These are phyloP conservation scores for Corvus cornix DNA, from an alignment of 2,113 vertebrate species.

Conservation along the genomic window DNA sequence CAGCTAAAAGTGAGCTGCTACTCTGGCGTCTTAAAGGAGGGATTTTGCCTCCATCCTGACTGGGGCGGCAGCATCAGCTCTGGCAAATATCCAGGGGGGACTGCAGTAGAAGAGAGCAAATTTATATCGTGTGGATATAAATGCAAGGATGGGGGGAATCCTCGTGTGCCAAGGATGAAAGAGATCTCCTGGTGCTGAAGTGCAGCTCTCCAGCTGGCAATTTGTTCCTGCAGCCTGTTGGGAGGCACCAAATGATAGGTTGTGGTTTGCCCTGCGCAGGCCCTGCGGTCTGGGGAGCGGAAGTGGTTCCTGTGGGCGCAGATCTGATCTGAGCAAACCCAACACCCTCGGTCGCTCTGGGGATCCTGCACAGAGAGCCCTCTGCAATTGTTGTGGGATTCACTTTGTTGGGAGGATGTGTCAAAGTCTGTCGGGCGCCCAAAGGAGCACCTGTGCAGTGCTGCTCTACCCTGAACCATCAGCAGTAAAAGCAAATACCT, in stretches of 20 bases:
- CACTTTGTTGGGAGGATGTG: neutral
- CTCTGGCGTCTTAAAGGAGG: neutral
- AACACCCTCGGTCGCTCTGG: neutral
- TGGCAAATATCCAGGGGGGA: neutral
- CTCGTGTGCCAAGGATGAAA: neutral
- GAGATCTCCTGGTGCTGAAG: neutral
- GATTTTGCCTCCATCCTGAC: neutral
- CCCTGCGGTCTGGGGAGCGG: constrained; percentile 65
- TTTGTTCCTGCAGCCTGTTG: neutral
- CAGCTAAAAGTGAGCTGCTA: neutral
- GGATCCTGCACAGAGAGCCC: neutral
- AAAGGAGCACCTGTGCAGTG: neutral
- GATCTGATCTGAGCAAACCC: constrained; percentile 63
- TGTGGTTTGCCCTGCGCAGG: constrained; percentile 66
- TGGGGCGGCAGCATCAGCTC: neutral
- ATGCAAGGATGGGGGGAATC: no score
- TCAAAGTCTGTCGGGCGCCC: neutral
- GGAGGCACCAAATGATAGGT: neutral
- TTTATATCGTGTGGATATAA: rapidly evolving
- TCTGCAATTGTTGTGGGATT: neutral
- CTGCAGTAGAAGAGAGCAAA: neutral
- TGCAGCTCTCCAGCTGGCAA: neutral
- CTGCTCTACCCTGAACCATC: neutral
- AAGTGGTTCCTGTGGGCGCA: constrained; percentile 73
- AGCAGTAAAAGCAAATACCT: no score